These are phyloP conservation scores for Chloroclystis v-ata DNA, from an alignment of 2,888 invertebrate genomes.

Conservation along the genomic window DNA sequence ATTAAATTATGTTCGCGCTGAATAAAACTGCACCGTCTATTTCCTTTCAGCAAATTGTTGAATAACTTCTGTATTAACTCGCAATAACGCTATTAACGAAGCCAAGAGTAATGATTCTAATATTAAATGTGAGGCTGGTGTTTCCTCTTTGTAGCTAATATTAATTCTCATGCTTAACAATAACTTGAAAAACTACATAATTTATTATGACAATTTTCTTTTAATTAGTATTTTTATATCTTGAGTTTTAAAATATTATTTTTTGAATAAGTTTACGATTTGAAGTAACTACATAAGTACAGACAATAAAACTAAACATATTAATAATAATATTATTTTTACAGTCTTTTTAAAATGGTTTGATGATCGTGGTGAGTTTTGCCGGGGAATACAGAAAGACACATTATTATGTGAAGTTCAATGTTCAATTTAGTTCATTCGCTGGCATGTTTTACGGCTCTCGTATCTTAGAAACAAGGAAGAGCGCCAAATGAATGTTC, in stretches of 20 bases:
- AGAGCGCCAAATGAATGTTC: slow-evolving; percentile 18
- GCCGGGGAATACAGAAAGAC: no score
- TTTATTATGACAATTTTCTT: no score
- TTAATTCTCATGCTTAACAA: not conserved
- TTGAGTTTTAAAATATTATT: no score
- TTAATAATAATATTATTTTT: no score
- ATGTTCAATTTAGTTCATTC: not conserved
- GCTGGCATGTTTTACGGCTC: not conserved
- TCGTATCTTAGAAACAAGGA: not conserved
- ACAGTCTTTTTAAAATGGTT: no score
- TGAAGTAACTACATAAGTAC: no score
- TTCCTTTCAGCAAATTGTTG: slow-evolving; percentile 21
- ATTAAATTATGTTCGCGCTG: slow-evolving; percentile 6
- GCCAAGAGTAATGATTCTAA: slow-evolving; percentile 1
- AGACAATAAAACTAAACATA: no score
- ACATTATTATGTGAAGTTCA: no score
- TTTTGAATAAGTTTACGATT: no score
- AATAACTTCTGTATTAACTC: slow-evolving; percentile 19
- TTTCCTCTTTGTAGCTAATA: not conserved
- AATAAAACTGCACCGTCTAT: slow-evolving; percentile 19
- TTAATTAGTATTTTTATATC: no score
- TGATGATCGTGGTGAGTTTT: no score
- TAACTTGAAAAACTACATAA: no score
- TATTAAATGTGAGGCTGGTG: not conserved
- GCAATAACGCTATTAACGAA: slow-evolving; percentile 18